Percentiles rank a stretch among this genome's conserved stretches.
Conservation (phyloP, 2,888 invertebrate species). For the Sericinus montela region DNA sequence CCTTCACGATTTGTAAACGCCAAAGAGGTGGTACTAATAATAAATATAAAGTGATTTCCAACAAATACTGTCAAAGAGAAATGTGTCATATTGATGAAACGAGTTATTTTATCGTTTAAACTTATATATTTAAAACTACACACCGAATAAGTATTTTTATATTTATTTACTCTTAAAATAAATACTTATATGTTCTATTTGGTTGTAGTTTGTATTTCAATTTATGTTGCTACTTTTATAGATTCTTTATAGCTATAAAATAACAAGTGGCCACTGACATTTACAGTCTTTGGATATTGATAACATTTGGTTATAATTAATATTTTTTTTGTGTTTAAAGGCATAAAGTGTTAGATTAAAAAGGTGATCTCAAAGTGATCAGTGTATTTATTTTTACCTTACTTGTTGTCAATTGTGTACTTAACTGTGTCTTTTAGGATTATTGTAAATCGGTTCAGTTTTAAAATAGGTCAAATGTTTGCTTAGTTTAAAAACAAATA, state of each 20-base stretch:
- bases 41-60: conserved; percentile 21
- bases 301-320: conserved; percentile 18
- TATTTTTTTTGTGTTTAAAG: conserved; percentile 53
- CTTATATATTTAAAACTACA: conserved; percentile 29
- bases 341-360: conserved; percentile 65
- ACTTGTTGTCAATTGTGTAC: conserved; percentile 70
- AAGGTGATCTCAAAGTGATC: conserved; percentile 76
- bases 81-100: conserved; percentile 29
- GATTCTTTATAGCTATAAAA: conserved; percentile 35
- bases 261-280: conserved; percentile 59
- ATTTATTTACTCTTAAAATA: conserved; percentile 33
- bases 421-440: conserved; percentile 46
- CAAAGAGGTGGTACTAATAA: conserved; percentile 57
- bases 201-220: conserved; percentile 47
- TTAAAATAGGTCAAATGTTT: conserved; percentile 9
- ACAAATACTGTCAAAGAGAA: conserved; percentile 26
- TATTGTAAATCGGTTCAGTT: conserved; percentile 22
- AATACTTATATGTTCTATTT: conserved; percentile 23
- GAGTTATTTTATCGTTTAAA: conserved; percentile 35
- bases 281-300: conserved; percentile 32
- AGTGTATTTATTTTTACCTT: conserved; percentile 73
- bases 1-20: conserved; percentile 52
- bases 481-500: conserved; percentile 3
- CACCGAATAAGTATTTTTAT: conserved; percentile 36
- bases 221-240: conserved; percentile 63